phyloP scores from a whole-genome alignment of 1,140 invertebrate genomes.

The Wasmannia auropunctata region DNA sequence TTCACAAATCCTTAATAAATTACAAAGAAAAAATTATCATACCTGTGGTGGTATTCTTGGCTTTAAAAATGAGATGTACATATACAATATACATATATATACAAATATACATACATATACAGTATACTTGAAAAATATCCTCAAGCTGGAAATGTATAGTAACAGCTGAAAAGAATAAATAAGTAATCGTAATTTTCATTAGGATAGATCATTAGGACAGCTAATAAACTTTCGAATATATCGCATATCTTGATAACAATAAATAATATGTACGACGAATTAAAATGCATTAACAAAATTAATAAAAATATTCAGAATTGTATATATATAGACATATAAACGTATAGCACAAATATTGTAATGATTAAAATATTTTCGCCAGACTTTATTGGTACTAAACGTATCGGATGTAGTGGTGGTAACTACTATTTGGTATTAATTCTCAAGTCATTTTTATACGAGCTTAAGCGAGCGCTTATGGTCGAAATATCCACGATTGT shows the following conservation, averaged over 20 bases:
- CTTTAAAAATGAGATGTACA: conserved; percentile 16
- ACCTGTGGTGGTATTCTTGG: background rate
- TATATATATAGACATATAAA: background rate
- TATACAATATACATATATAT: background rate
- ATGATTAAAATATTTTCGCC: conserved; percentile 25
- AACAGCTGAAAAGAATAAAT: background rate
- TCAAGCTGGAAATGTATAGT: background rate
- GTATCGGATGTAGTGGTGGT: conserved; percentile 1
- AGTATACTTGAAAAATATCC: conserved; percentile 12
- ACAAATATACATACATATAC: background rate
- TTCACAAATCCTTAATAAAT: conserved; percentile 21
- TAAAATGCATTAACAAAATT: conserved; percentile 11
- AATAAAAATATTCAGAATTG: background rate
- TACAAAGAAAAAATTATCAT: background rate
- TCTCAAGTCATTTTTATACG: background rate
- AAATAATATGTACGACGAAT: background rate
- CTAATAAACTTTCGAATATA: background rate
- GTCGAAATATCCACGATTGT: background rate
- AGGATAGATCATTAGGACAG: background rate
- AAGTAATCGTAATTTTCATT: background rate
- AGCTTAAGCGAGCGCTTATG: background rate
- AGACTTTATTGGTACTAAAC: background rate
- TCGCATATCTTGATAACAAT: background rate
- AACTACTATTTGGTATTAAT: conserved; percentile 57
- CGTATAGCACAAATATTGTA: conserved; percentile 33